Evolutionary conservation across 2,113 vertebrate genomes (phyloP), one percentile per base, ranked within the genome.

Genomic region (Archocentrus centrarchus): DNA sequence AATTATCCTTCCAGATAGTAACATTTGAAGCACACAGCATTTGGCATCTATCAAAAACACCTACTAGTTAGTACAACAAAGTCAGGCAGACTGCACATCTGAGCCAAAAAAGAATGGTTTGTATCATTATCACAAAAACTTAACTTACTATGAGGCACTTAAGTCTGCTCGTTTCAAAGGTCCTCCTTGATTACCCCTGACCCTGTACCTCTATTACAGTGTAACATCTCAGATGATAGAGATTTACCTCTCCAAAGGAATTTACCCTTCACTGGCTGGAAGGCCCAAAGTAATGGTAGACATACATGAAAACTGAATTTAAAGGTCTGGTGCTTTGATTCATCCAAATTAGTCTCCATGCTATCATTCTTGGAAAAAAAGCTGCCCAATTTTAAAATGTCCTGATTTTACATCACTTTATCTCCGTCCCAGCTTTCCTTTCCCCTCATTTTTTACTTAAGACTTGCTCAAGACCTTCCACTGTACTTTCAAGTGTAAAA

Each of bases 331-430:
- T 30, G 64, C 64, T 70, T 30, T 70, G 44, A 30, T 70, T 20
- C 10, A 30, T 30, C 24, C 47, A 17, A 70, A 7, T 30, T 14
- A 47, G 4, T 13, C 44, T 5, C 44, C 44, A 47, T 24, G 27
- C 41, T 30, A 2, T 47, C 17, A 30, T 4, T 0, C 5, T 50
- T 0, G 1, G 1, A 53, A 53, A 59, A 18, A 58, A 70, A 70
- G 4, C 7, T 1, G 15, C 3, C 7, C 7, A 27, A 53, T 0
- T 4, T 35, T 35, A 35, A 35, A 35, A 35, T 35, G 32, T 35
- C 32, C 27, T 27, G 27, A 27, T 27, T 27, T 27, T 27, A 27
- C 27, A 27, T 27, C 27, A 27, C 27, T 27, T 27, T 27, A 27
- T 27, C 27, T 27, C 27, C 27, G 3, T 27, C 27, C 27, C 2